Base-by-base conservation (phyloP, 92 coral and sea anemone genomes). In the Micromussa lordhowensis region DNA sequence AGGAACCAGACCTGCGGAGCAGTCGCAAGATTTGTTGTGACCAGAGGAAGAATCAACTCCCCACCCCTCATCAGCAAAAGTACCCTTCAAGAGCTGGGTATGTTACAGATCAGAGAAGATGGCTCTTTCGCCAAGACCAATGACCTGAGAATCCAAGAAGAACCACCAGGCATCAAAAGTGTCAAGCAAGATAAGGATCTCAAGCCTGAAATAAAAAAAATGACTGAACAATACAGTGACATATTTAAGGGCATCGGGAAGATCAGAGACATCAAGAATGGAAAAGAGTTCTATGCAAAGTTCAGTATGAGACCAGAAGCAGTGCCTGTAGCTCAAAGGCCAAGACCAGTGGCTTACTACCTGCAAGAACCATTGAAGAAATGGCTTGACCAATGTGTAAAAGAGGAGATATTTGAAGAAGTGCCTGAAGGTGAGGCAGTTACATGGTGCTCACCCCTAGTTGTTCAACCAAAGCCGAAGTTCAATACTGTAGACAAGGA, bases 241-340 rank as follows among this genome's bases (percentile, higher is more conserved):
- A n/a, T n/a, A n/a, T n/a, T n/a, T n/a, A n/a, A n/a, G n/a, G n/a
- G 68, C 58, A 94, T 92, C 21, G 92, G 95, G 16, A 90, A 89
- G 88, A 92, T 94, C 30, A 57, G 91, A 82, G 91, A 92, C 89
- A 92, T 76, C 82, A 90, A 88, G 80, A 90, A 70, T 70, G 82
- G 82, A 55, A 55, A 87, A 87, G 92, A 92, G n/a, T 71, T 94
- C 79, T 78, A n/a, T n/a, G n/a, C n/a, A n/a, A n/a, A n/a, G n/a
- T n/a, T n/a, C n/a, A n/a, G n/a, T n/a, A n/a, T n/a, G n/a, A n/a
- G n/a, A n/a, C n/a, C n/a, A n/a, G n/a, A n/a, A n/a, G n/a, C n/a
- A n/a, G n/a, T n/a, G n/a, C 92, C 94, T 24, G 87, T 88, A 68
- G 86, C 92, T 22, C 88, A 85, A 48, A 93, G 80, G 48, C 91